phyloP scores from a whole-genome alignment of 2,888 invertebrate species.

The Agriopis marginaria region DNA sequence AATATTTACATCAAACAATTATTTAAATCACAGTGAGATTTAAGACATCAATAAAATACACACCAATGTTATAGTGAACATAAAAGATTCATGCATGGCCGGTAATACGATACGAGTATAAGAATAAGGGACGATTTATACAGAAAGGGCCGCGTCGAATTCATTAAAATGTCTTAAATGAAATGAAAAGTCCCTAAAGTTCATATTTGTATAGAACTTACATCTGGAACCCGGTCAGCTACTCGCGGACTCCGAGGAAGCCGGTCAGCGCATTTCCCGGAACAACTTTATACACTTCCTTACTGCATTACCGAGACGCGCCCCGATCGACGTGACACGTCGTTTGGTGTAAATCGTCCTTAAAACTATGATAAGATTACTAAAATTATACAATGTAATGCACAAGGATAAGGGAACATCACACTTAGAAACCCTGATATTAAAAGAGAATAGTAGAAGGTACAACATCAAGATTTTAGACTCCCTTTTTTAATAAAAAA shows the following conservation, averaged over 20 bases:
- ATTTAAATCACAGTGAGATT: slow-evolving; percentile 78
- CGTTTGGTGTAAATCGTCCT: too few species aligned
- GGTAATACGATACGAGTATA: neutral
- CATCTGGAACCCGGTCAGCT: too few species aligned
- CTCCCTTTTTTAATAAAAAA: neutral
- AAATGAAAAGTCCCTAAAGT: too few species aligned
- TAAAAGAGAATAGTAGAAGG: slow-evolving; percentile 3
- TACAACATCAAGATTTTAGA: slow-evolving; percentile 22
- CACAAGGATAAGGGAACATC: slow-evolving; percentile 49
- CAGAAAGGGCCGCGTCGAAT: neutral
- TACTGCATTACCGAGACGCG: too few species aligned
- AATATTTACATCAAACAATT: slow-evolving; percentile 81
- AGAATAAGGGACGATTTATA: slow-evolving; percentile 11
- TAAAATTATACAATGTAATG: slow-evolving; percentile 19
- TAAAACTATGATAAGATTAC: neutral
- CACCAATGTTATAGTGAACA: slow-evolving; percentile 60
- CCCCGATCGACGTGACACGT: too few species aligned
- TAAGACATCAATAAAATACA: slow-evolving; percentile 68
- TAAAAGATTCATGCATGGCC: slow-evolving; percentile 47
- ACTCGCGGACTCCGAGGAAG: too few species aligned
- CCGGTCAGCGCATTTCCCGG: too few species aligned
- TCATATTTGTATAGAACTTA: too few species aligned
- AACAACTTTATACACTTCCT: too few species aligned
- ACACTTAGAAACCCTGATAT: slow-evolving; percentile 39
- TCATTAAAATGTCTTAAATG: too few species aligned